Evolutionary conservation across 2,113 vertebrate species (phyloP), one percentile per base, ranked within the genome.

Genomic region (Cinclus cinclus): DNA sequence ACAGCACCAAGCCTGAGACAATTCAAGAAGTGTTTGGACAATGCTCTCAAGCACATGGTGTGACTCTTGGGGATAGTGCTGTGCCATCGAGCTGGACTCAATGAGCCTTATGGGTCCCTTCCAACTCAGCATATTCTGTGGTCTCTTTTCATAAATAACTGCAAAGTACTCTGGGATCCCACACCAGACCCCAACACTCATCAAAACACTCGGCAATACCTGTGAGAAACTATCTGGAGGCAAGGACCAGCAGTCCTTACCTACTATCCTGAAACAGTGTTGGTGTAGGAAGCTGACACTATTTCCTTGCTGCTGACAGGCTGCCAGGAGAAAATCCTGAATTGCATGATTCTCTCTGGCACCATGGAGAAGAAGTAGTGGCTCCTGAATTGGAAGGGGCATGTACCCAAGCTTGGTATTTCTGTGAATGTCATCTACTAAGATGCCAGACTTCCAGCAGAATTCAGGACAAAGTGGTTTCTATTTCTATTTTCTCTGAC

Each of bases 211-310:
- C 20, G 30, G 49, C 11, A 91, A 76, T 23, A 90, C 17, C 58
- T 85, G 24, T 52, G 31, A 65, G 31, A 83, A 82, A 63, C 35
- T 50, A 37, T 0, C 10, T 11, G 28, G 55, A 83, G 20, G 25
- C 15, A 87, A 84, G 41, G 52, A 84, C 37, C 27, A 42, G 42
- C 37, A 86, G 63, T 22, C 12, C 41, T 82, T 64, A 81, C 22
- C 6, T 1, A 5, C 31, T 46, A 15, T 7, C 23, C 70, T 3
- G 1, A 81, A 87, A 16, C 28, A 0, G 0, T 20, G 24, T 6
- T 65, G 42, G n/a, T 88, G 84, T 28, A 92, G n/a, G 63, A 62
- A 83, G 84, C 37, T 80, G 58, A 60, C 19, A 8, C 28, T 74
- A 79, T 14, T 88, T 77, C 31, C 22, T 65, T 2, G 2, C 15